Evolutionary conservation across 2,888 invertebrate genomes (phyloP).

Genomic region (Tholera decimalis): DNA sequence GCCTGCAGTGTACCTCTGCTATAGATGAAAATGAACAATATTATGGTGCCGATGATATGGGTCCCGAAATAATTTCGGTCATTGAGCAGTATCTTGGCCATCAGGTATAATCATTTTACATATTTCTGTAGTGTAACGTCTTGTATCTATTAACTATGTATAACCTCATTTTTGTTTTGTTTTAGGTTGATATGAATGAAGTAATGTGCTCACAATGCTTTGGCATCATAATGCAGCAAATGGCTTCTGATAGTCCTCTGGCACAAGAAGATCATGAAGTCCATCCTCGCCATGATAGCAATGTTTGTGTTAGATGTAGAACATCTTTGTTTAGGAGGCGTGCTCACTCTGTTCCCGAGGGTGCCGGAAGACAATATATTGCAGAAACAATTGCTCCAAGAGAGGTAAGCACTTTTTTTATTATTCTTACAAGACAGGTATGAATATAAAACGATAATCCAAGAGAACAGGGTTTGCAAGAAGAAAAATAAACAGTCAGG

Average conservation of each 20-base stretch:
- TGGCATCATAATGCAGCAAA: neutral
- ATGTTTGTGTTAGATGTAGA: constrained; percentile 12
- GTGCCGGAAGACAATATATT: too few species aligned
- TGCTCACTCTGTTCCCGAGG: too few species aligned
- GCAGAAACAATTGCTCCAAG: too few species aligned
- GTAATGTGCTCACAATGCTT: constrained; percentile 16
- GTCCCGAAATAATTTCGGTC: constrained; percentile 9
- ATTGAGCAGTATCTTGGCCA: constrained; percentile 4
- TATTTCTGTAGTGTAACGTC: too few species aligned
- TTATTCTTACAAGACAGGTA: too few species aligned
- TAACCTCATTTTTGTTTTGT: neutral
- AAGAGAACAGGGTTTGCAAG: too few species aligned
- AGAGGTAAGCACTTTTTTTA: neutral
- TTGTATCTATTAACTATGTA: too few species aligned
- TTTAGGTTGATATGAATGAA: constrained; percentile 8
- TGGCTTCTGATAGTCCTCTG: neutral
- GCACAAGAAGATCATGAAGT: neutral
- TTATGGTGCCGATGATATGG: constrained; percentile 2
- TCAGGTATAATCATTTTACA: neutral
- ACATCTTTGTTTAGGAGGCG: too few species aligned
- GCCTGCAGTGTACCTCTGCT: too few species aligned
- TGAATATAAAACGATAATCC: too few species aligned
- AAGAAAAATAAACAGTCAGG: too few species aligned
- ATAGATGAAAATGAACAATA: too few species aligned
- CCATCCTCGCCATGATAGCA: neutral